Evolutionary conservation across 2,113 vertebrate genomes (phyloP).

Genomic region (Toxotes jaculatrix): DNA sequence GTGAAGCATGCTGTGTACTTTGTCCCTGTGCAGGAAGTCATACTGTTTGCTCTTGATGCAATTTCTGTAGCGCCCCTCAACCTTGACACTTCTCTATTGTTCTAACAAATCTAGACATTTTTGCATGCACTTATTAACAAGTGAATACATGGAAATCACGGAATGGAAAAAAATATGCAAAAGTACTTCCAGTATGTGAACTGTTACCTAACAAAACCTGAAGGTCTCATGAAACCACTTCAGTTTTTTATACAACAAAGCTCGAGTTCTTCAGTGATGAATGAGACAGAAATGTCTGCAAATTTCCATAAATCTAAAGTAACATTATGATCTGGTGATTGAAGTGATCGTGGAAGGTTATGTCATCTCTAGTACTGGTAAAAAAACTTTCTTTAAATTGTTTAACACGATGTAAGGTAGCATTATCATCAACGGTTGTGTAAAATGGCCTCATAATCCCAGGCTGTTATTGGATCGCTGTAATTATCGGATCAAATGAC

Average conservation of each 20-base stretch:
- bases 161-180: neutral
- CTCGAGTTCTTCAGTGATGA: neutral
- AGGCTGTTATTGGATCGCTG: slow-evolving; percentile 39
- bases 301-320: neutral
- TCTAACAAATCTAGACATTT: slow-evolving; percentile 6
- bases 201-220: neutral
- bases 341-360: neutral
- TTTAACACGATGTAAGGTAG: slow-evolving; percentile 37
- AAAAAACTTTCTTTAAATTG: slow-evolving; percentile 29
- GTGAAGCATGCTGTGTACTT: slow-evolving; percentile 57
- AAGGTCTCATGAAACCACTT: neutral
- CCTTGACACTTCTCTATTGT: slow-evolving; percentile 2
- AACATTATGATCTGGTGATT: neutral
- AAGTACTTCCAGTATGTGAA: neutral
- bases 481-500: slow-evolving; percentile 62
- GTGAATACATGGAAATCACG: neutral
- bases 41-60: slow-evolving; percentile 77
- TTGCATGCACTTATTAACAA: neutral
- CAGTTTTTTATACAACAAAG: neutral
- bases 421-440: slow-evolving; percentile 38
- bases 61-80: slow-evolving; percentile 12
- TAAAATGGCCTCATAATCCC: slow-evolving; percentile 58
- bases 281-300: neutral
- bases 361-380: slow-evolving; percentile 11
- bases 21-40: slow-evolving; percentile 64